Base-by-base conservation (phyloP, 2,888 invertebrate genomes). In the Abrostola tripartita region DNA sequence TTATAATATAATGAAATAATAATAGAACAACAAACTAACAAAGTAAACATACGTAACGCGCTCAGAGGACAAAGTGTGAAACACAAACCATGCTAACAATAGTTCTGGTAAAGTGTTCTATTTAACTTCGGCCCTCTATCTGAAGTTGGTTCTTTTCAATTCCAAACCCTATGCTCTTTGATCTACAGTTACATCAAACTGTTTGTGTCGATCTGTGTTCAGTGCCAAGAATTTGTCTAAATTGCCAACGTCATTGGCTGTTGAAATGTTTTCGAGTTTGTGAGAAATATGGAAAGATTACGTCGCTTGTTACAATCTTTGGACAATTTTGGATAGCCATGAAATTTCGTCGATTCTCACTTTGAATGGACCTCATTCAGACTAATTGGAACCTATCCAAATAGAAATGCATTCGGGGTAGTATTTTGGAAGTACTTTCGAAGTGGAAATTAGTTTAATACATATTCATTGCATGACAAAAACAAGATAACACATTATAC, bases 341-440 rank as follows among this genome's bases (percentile, higher is more conserved):
- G 61, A 71, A 53, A 67, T 63, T 67, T 64, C 55, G 66, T 65
- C 56, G 37, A 67, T 67, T 70, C 42, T 11, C 56, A 71, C 64
- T 57, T 67, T 76, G 59, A 79, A 77, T 71, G 65, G 42, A 79
- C 50, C 58, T 60, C 60, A 62, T 72, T 77, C 61, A 67, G 47
- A 54, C 51, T 77, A 58, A 79, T 71, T 79, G 78, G 78, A 77
- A 71, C 59, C 12, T 40, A 52, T 71, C 78, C 78, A 76, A 78
- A 71, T 76, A 58, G 37, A 10, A 61, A 76, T 70, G 77, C 70
- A 79, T 61, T 64, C 54, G 58, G 52, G 68, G 63, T 55, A 66
- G 68, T 65, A 72, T 64, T 77, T 76, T 62, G 56, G 37, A 42
- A 76, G 52, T 62, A 66, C 42, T 75, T 62, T 51, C 24, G 11